Conservation (phyloP, 2,888 invertebrate genomes). For the Leptinotarsa tumamoca region DNA sequence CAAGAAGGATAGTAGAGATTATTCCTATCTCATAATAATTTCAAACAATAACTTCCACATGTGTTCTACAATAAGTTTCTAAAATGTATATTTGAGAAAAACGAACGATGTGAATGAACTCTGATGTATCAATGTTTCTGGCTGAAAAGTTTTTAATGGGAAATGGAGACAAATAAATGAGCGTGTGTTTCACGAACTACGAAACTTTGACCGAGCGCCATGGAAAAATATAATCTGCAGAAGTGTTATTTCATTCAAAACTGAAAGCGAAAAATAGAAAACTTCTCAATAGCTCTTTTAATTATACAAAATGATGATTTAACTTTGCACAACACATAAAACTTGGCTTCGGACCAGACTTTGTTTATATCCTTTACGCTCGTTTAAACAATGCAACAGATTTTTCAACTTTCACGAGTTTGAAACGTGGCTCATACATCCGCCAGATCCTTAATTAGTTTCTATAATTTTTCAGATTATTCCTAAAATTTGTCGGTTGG, state of each 20-base stretch:
- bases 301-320: not conserved
- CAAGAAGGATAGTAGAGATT: too few relatives aligned
- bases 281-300: conserved; percentile 3
- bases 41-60: too few relatives aligned
- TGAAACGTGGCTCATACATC: not conserved
- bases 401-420: not conserved
- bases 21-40: too few relatives aligned
- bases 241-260: not conserved
- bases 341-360: not conserved
- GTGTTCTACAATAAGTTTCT: too few relatives aligned
- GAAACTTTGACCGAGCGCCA: not conserved
- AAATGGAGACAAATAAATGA: not conserved
- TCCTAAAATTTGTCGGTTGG: not conserved
- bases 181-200: not conserved
- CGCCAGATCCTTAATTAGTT: not conserved
- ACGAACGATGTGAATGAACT: too few relatives aligned
- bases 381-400: conserved; percentile 1
- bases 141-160: not conserved
- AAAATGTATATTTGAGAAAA: too few relatives aligned
- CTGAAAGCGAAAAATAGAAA: not conserved
- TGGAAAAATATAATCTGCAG: conserved; percentile 10
- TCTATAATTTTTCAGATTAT: not conserved
- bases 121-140: too few relatives aligned
- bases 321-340: not conserved
- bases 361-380: not conserved